A percentile compares a stretch with the other conserved stretches of the same genome.
Conservation (phyloP, 1,140 invertebrate species). For the Drosophila grimshawi region DNA sequence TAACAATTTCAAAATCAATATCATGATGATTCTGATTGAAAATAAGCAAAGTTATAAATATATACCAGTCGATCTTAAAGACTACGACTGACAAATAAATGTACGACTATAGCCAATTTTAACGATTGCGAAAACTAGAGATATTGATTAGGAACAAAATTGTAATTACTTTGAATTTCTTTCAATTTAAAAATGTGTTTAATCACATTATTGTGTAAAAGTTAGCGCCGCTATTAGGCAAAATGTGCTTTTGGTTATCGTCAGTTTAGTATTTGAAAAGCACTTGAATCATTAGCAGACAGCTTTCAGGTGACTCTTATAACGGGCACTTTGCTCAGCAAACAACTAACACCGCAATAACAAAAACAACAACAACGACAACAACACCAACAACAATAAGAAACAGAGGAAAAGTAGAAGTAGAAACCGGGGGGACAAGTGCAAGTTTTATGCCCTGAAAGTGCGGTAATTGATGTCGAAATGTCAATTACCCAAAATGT, state of each 20-base stretch:
- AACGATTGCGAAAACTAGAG: too few species aligned
- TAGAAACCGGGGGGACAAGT: conserved; percentile 1
- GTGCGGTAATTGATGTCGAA: conserved; percentile 72
- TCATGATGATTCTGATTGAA: too few species aligned
- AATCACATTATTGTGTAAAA: background rate
- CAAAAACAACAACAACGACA: conserved; percentile 6
- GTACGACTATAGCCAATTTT: too few species aligned
- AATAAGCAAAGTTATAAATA: too few species aligned
- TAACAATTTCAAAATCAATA: too few species aligned
- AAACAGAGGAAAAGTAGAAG: background rate
- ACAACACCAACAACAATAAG: conserved; percentile 17
- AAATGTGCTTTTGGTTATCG: conserved; percentile 1
- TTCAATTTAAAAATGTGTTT: too few species aligned
- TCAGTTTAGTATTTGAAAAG: conserved; percentile 27
- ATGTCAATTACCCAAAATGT: conserved; percentile 73
- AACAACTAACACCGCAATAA: conserved; percentile 16
- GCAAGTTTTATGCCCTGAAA: conserved; percentile 50
- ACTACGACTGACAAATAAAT: too few species aligned
- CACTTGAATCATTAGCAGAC: conserved; percentile 48
- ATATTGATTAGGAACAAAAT: too few species aligned
- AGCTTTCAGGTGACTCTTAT: conserved; percentile 29
- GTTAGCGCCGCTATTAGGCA: background rate
- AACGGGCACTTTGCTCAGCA: conserved; percentile 24
- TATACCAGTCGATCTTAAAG: too few species aligned
- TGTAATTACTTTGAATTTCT: too few species aligned